Evolutionary conservation across 1,140 invertebrate genomes (phyloP), one percentile per base, ranked within the genome.

Genomic region (Pectinophora gossypiella): DNA sequence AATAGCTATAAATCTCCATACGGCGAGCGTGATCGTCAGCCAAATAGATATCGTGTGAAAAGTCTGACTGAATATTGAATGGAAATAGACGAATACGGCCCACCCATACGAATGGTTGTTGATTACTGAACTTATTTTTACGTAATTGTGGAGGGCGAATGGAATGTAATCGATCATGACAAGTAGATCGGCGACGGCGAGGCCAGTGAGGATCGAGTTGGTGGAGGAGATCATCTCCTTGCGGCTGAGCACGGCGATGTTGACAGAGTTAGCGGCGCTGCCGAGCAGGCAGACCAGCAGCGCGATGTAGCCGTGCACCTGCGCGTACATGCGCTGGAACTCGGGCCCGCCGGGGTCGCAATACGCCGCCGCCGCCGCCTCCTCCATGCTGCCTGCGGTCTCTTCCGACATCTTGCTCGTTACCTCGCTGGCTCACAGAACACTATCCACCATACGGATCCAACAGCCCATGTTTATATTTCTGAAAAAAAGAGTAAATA

Each of bases 141-240:
- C 90, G 68, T 95, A 95, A 54, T 93, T 91, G 75, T 97, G 95
- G 27, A 94, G 89, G 0, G 94, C 92, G 68, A 95, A 97, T 0
- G 97, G 97, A 49, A 98, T 94, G 80, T 98, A 99, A 56, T 97
- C 95, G 32, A 96, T 78, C 96, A 98, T 98, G 0, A 98, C 96
- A 1, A 97, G 87, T 45, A 98, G 89, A 83, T 99, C 97, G 0
- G 96, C 95, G 0, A 98, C 91, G 0, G 97, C 97, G 12, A 98
- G 88, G 1, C 94, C 96, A 0, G 96, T 97, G 0, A 93, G 89
- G 67, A 96, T 95, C 40, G 91, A 91, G 76, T 97, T 97, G 0
- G 95, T 96, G 0, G 96, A 94, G 0, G 94, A 95, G 15, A 89
- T 85, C 96, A 98, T 98, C 70, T 97, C 95, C 12, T 93, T 90